Base-by-base conservation (phyloP, 2,888 invertebrate species). In the Caenorhabditis afra region DNA sequence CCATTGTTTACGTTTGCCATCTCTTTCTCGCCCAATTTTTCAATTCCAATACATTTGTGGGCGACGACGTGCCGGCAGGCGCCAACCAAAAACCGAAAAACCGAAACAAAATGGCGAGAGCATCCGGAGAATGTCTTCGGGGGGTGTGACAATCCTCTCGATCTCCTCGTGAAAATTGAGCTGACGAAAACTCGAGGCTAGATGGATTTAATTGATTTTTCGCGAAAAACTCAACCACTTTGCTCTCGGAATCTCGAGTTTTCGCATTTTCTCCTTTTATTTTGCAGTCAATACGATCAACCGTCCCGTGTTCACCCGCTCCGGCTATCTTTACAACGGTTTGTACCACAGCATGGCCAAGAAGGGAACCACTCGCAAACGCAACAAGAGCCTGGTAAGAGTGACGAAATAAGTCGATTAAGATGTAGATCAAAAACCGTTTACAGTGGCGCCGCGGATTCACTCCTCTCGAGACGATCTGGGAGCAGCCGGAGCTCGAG, bases 381-480 rank as follows among this genome's bases (percentile, higher is more conserved):
- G 73, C 16, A 22, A 41, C 23, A 73, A 58, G 14, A 55, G 64
- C 11, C 45, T 73, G 41, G 73, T 73, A 10, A 58, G 64, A 44
- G 29, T 41, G 12, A n/a, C 41, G 18, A 11, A n/a, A n/a, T n/a
- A n/a, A n/a, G n/a, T n/a, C n/a, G n/a, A n/a, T n/a, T n/a, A n/a
- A n/a, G n/a, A n/a, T n/a, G n/a, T n/a, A n/a, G n/a, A n/a, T n/a
- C n/a, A n/a, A n/a, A n/a, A n/a, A n/a, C n/a, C n/a, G n/a, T 58
- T 64, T 73, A 10, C 37, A 73, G 73, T 64, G 55, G 41, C 73
- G 73, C 14, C 73, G 73, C 4, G 73, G 73, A 50, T n/a, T n/a
- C n/a, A 64, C 37, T 23, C 73, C 73, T 22, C 58, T 73, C 49
- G 50, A 41, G 23, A 73, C 73, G 11, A 73, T 73, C 35, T 20